Evolutionary conservation across 1,140 invertebrate species (phyloP).

Genomic region (Ceratina japonica): DNA sequence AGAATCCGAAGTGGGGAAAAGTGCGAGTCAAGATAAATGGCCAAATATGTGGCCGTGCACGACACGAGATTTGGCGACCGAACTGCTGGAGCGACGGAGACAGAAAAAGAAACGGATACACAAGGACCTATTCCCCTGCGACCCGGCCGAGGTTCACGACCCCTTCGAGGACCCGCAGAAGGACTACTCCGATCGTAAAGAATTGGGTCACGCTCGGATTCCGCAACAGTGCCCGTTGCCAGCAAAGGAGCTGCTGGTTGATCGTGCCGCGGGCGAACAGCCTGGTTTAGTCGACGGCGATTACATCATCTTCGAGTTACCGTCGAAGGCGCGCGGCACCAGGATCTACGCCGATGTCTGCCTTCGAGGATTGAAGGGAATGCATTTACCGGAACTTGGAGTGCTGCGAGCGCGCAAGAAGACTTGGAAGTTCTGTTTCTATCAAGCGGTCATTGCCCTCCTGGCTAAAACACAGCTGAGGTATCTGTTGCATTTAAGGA

Average conservation of each 20-base stretch:
- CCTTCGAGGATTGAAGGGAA: slow-evolving; percentile 67
- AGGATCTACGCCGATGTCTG: slow-evolving; percentile 65
- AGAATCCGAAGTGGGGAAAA: not conserved
- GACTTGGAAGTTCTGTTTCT: slow-evolving; percentile 75
- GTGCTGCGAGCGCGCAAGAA: slow-evolving; percentile 54
- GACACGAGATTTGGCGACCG: slow-evolving; percentile 40
- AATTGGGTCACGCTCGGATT: slow-evolving; percentile 68
- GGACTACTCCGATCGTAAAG: slow-evolving; percentile 64
- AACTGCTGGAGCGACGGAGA: slow-evolving; percentile 19
- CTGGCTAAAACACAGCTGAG: slow-evolving; percentile 72
- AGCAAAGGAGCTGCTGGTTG: slow-evolving; percentile 36
- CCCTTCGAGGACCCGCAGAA: not conserved
- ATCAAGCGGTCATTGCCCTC: slow-evolving; percentile 70
- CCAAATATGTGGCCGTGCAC: slow-evolving; percentile 63
- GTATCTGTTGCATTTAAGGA: slow-evolving; percentile 48
- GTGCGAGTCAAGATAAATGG: slow-evolving; percentile 46
- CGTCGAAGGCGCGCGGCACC: slow-evolving; percentile 25
- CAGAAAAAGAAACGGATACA: slow-evolving; percentile 39
- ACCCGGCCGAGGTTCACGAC: slow-evolving; percentile 32
- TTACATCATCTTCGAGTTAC: slow-evolving; percentile 62
- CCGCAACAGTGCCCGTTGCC: slow-evolving; percentile 33
- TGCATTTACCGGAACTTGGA: slow-evolving; percentile 68
- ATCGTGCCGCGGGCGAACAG: slow-evolving; percentile 61
- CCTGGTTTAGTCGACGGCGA: slow-evolving; percentile 70
- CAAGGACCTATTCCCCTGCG: slow-evolving; percentile 59